A percentile compares a stretch with the other conserved stretches of the same genome.
These are phyloP conservation scores for Acanthis flammea DNA, from an alignment of 2,797 vertebrate species.

Conservation along the genomic window DNA sequence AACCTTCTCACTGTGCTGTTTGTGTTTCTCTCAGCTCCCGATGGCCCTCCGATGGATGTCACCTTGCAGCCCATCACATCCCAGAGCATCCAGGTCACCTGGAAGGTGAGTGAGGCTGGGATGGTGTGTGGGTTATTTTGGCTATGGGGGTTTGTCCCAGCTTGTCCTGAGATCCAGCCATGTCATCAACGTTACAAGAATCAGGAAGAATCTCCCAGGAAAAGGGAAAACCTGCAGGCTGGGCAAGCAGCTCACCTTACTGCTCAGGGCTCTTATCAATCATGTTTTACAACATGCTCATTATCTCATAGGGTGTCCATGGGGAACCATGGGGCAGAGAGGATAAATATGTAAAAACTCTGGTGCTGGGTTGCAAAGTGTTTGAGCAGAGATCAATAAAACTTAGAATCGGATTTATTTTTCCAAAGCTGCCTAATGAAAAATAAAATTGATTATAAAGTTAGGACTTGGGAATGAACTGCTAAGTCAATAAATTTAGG, in stretches of 20 bases:
- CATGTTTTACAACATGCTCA: neutral
- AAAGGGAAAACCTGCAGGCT: neutral
- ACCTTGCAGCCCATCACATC: conserved; percentile 93
- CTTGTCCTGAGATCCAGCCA: neutral
- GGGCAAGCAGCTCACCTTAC: neutral
- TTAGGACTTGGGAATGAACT: conserved; percentile 64
- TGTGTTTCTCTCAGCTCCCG: conserved; percentile 81
- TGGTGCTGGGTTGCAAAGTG: neutral
- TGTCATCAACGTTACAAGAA: accelerated
- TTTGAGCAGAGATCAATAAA: conserved; percentile 54
- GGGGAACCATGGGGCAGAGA: neutral
- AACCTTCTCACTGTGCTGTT: neutral
- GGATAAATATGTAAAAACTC: neutral
- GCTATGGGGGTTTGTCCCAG: accelerated
- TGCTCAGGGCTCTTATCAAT: neutral
- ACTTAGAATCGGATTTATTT: conserved; percentile 69
- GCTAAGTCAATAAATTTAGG: conserved; percentile 65
- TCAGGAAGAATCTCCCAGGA: neutral
- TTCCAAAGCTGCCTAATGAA: conserved; percentile 68
- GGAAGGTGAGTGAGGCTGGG: conserved; percentile 82
- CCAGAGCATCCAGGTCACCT: conserved; percentile 97
- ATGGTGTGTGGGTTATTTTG: accelerated
- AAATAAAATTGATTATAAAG: conserved; percentile 74
- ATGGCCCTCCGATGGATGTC: conserved; percentile 95
- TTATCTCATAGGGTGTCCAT: neutral